Percentiles rank a stretch among this genome's conserved stretches.
Evolutionary conservation across 1,140 invertebrate species (phyloP).

Genomic region (Xylocopa sonorina): DNA sequence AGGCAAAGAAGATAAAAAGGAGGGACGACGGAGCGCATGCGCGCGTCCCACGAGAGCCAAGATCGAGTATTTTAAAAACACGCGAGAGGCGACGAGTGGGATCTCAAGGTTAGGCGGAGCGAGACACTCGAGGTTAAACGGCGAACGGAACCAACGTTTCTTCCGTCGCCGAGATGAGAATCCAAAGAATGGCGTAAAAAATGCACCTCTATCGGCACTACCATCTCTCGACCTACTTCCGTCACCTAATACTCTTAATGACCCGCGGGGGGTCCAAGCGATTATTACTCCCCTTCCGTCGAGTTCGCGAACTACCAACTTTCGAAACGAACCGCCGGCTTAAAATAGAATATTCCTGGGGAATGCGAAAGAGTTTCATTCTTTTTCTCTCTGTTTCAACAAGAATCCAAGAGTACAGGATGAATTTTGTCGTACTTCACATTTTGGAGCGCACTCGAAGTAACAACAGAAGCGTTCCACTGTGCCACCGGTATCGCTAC

Average conservation of each 20-base stretch:
- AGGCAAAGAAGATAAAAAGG: constrained; percentile 28
- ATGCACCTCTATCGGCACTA: neutral
- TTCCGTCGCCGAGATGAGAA: neutral
- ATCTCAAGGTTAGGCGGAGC: constrained; percentile 65
- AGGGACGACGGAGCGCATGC: constrained; percentile 36
- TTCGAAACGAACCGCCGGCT: neutral
- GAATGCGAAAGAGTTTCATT: neutral
- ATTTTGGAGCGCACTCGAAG: too few relatives aligned
- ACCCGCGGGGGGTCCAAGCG: too few relatives aligned
- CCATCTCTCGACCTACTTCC: neutral
- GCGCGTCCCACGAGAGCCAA: constrained; percentile 40
- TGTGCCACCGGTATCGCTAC: constrained; percentile 17
- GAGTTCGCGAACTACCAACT: neutral
- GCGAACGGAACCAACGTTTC: constrained; percentile 35
- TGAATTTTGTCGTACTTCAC: too few relatives aligned
- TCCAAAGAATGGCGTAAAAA: neutral
- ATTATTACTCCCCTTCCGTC: neutral
- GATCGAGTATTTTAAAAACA: constrained; percentile 62
- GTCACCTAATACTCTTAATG: neutral
- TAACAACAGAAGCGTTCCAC: neutral
- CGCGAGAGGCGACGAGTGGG: constrained; percentile 61
- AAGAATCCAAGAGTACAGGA: neutral
- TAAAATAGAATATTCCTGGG: neutral
- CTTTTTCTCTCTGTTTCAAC: neutral
- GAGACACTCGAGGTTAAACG: constrained; percentile 60